Base-by-base conservation (phyloP, 1,140 invertebrate species). In the fruit fly (Drosophila melanogaster) region DNA sequence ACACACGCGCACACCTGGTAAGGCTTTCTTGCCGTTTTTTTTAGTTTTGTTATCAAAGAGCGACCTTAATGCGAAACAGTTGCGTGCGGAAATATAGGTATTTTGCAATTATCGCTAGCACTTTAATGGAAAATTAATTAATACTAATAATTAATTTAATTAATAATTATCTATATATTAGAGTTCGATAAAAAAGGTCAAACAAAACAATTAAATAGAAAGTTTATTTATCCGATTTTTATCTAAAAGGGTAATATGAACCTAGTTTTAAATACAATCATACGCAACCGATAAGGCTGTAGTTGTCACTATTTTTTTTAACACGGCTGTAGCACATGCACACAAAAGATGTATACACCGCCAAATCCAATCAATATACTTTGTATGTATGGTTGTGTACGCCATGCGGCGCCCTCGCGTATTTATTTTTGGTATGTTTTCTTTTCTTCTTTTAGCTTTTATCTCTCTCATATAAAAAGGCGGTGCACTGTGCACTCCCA, bases 351-450 rank as follows among this genome's bases (percentile, higher is more conserved):
- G 10, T 30, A 50, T 37, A 58, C 41, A 49, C 26, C n/a, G 30
- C 10, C 57, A 43, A 64, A 38, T 54, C 37, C 55, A 60, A 77
- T 71, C 76, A 78, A 72, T 71, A 67, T 47, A 50, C 41, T 4
- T 4, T 37, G 14, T 5, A 38, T 14, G 11, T 38, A 8, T 30
- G 30, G 30, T 8, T 30, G 30, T 30, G 30, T 30, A 30, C 40
- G 17, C 17, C 41, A 44, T 44, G 11, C 41, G 53, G 64, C 59
- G 57, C 57, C 71, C 49, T 41, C 50, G 43, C 40, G 67, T 74
- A 61, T 78, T 74, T 70, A 43, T 61, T 43, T 69, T 54, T 47
- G 35, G 41, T 51, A 30, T 51, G 53, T 17, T 14, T 19, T 69
- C 33, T 69, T 35, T 58, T 70, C 49, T 37, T 51, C 12, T 51